These are phyloP conservation scores for Neolamprologus fasciatus DNA, from an alignment of 2,113 vertebrate genomes.

Conservation along the genomic window DNA sequence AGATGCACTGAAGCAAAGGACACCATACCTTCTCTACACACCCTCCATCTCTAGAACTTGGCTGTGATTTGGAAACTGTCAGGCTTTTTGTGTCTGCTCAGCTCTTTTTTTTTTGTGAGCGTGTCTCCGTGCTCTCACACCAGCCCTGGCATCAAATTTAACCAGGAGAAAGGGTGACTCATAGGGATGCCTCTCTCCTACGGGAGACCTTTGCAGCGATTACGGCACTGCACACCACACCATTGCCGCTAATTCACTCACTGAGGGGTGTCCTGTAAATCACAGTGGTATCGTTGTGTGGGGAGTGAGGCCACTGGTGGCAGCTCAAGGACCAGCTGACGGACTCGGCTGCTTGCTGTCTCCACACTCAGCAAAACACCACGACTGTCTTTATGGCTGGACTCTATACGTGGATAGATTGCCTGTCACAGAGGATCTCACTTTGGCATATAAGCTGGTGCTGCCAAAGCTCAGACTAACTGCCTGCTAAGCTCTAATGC, in stretches of 20 bases:
- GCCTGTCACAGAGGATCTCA: conserved; percentile 24
- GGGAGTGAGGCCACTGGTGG: not conserved
- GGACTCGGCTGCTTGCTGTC: not conserved
- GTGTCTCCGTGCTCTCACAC: not conserved
- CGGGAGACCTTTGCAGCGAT: conserved; percentile 2
- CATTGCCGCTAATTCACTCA: conserved; percentile 33
- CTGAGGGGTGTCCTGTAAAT: conserved; percentile 44
- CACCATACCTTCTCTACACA: not conserved
- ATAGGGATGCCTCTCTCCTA: not conserved
- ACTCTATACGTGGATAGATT: conserved; percentile 14
- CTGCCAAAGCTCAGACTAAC: not conserved
- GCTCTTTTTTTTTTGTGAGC: not conserved
- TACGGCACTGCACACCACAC: not conserved
- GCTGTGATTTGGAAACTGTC: conserved; percentile 23
- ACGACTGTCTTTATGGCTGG: not conserved
- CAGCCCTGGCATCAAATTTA: not conserved
- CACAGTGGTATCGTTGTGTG: not conserved
- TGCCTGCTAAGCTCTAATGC: not conserved
- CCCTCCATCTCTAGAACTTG: conserved; percentile 2
- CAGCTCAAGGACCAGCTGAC: conserved; percentile 56
- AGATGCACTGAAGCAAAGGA: conserved; percentile 29
- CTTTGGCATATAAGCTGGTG: not conserved
- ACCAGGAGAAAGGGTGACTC: not conserved
- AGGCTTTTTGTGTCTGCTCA: conserved; percentile 34
- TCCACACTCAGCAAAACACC: conserved; percentile 34